Percentiles rank a stretch among this genome's conserved stretches.
These are phyloP conservation scores for Listrodromus nycthemerus DNA, from an alignment of 2,888 invertebrate genomes.

Conservation along the genomic window DNA sequence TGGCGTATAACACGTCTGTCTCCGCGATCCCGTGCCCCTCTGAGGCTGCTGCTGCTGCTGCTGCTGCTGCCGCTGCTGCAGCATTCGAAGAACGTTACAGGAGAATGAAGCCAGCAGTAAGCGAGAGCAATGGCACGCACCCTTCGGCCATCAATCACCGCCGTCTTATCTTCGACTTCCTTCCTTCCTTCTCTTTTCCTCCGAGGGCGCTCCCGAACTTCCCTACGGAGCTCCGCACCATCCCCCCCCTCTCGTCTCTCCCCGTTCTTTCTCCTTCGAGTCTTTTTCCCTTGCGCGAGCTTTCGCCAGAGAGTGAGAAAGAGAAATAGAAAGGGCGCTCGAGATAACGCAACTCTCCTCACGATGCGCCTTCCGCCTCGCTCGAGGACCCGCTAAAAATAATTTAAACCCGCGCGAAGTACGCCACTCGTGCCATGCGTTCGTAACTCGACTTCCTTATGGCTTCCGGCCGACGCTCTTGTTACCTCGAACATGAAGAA, in stretches of 20 bases:
- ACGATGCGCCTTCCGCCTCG: slow-evolving; percentile 58
- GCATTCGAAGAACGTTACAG: slow-evolving; percentile 46
- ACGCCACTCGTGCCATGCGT: slow-evolving; percentile 20
- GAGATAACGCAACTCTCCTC: slow-evolving; percentile 32
- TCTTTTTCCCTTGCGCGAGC: slow-evolving; percentile 15
- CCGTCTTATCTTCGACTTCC: slow-evolving; percentile 73
- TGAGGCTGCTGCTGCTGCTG: slow-evolving; percentile 45
- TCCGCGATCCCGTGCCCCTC: slow-evolving; percentile 33
- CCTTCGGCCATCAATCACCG: slow-evolving; percentile 76
- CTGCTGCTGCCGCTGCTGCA: slow-evolving; percentile 45
- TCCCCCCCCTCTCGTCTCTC: slow-evolving; percentile 13
- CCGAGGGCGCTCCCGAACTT: slow-evolving; percentile 47
- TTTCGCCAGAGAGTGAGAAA: slow-evolving; percentile 20
- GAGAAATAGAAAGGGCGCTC: slow-evolving; percentile 18
- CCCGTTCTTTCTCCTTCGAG: slow-evolving; percentile 1
- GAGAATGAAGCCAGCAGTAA: slow-evolving; percentile 49
- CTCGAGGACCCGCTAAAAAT: slow-evolving; percentile 66
- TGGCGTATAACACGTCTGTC: background rate
- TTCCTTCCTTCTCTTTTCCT: slow-evolving; percentile 66
- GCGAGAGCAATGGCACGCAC: slow-evolving; percentile 62
- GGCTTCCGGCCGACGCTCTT: slow-evolving; percentile 18
- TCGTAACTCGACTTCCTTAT: slow-evolving; percentile 16
- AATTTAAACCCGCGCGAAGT: slow-evolving; percentile 49
- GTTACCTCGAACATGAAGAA: slow-evolving; percentile 26
- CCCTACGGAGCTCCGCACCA: slow-evolving; percentile 29